phyloP scores from a whole-genome alignment of 2,797 vertebrate species.

The Acanthopagrus latus region DNA sequence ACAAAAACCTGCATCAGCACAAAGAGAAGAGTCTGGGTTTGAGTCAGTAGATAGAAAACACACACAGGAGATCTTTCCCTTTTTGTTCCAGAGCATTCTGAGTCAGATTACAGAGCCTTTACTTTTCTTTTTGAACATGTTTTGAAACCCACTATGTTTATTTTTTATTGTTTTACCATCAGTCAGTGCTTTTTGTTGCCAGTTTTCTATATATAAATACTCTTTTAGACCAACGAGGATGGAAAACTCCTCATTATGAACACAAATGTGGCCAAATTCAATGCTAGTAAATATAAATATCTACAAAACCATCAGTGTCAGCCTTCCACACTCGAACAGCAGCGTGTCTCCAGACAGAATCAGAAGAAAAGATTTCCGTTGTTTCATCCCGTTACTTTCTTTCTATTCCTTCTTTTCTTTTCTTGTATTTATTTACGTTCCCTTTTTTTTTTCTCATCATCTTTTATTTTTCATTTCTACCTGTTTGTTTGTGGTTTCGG shows the following conservation, averaged over 20 bases:
- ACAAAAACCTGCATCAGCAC: neutral
- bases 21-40: conserved; percentile 6
- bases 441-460: conserved; percentile 52
- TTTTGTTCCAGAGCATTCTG: neutral
- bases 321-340: conserved; percentile 5
- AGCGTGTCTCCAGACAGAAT: conserved; percentile 12
- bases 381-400: conserved; percentile 39
- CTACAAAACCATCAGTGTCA: conserved; percentile 5
- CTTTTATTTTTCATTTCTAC: conserved; percentile 76
- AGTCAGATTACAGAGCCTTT: conserved; percentile 2
- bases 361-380: conserved; percentile 22
- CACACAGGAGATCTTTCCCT: neutral
- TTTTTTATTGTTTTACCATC: neutral
- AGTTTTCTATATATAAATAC: conserved; percentile 3
- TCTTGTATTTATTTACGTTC: conserved; percentile 50
- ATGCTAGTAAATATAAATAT: conserved; percentile 2
- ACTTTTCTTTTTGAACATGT: conserved; percentile 1
- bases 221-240: conserved; percentile 21
- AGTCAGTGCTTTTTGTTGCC: neutral
- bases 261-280: neutral
- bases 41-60: neutral
- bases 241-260: conserved; percentile 10
- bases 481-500: conserved; percentile 86
- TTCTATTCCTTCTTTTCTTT: conserved; percentile 27
- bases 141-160: neutral